Evolutionary conservation across 2,888 invertebrate genomes (phyloP).

Genomic region (Tipula lateralis): DNA sequence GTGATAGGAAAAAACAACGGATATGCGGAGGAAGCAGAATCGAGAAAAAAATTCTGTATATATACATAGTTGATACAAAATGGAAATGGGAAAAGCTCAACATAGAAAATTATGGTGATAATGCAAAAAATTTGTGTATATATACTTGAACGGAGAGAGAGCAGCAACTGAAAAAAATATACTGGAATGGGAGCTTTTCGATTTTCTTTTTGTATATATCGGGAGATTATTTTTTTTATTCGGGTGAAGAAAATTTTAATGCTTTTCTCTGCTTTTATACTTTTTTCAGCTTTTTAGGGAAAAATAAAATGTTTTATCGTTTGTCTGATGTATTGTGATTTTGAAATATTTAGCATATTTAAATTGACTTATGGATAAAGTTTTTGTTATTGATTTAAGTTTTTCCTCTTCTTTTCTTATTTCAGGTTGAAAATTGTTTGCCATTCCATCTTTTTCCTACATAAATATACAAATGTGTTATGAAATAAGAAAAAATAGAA

Average conservation of each 20-base stretch:
- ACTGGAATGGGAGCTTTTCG: not conserved
- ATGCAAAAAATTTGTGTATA: not conserved
- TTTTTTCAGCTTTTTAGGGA: not conserved
- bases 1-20: not conserved
- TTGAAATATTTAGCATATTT: conserved; percentile 24
- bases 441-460: too few species aligned
- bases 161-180: too few species aligned
- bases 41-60: not conserved
- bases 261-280: not conserved
- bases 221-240: not conserved
- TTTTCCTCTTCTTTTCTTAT: not conserved
- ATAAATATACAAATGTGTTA: too few species aligned
- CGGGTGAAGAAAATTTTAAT: conserved; percentile 19
- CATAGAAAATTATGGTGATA: conserved; percentile 9
- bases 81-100: conserved; percentile 5
- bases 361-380: conserved; percentile 24
- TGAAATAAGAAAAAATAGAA: too few species aligned
- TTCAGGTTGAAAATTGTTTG: too few species aligned
- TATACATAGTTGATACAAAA: not conserved
- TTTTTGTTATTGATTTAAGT: conserved; percentile 1
- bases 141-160: not conserved
- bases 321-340: conserved; percentile 24
- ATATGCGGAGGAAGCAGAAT: not conserved
- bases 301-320: conserved; percentile 13
- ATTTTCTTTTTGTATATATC: not conserved